phyloP scores from a whole-genome alignment of 2,888 invertebrate species.

The Gymnosoma rotundatum region DNA sequence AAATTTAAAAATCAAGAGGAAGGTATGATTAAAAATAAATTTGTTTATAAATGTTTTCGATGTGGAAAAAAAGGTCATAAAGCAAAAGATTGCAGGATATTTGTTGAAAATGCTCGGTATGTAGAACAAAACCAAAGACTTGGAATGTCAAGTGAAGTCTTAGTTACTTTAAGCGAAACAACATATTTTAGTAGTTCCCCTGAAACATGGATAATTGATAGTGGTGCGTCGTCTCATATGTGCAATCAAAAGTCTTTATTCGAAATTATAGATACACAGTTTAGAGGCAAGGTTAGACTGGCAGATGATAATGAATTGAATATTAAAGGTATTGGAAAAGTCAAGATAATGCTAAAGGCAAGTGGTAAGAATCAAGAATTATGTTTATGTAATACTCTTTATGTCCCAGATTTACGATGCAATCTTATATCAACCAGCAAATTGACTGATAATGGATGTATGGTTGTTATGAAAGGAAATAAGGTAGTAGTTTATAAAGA shows the following conservation, averaged over 20 bases:
- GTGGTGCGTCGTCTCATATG: conserved; percentile 35
- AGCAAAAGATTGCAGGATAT: conserved; percentile 10
- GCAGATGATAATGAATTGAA: neutral
- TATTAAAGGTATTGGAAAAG: conserved; percentile 1
- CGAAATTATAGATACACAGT: conserved; percentile 1
- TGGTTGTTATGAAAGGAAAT: neutral
- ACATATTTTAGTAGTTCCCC: neutral
- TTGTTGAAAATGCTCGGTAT: neutral
- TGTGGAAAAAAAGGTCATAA: conserved; percentile 35
- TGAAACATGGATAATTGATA: conserved; percentile 34
- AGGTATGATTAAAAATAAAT: conserved; percentile 32
- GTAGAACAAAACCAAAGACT: neutral
- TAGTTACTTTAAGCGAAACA: neutral
- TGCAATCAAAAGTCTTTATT: conserved; percentile 1
- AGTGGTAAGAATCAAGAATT: neutral
- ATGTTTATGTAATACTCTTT: neutral
- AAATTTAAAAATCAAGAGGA: neutral
- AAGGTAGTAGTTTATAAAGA: conserved; percentile 12
- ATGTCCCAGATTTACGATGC: neutral
- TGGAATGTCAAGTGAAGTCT: neutral
- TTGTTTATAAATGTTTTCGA: conserved; percentile 24
- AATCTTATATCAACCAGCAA: conserved; percentile 14
- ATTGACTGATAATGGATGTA: conserved; percentile 14
- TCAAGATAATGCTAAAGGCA: neutral
- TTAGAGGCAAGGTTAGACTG: too few species aligned